Evolutionary conservation across 2,888 invertebrate species (phyloP).

Genomic region (Linnaemya tessellans): DNA sequence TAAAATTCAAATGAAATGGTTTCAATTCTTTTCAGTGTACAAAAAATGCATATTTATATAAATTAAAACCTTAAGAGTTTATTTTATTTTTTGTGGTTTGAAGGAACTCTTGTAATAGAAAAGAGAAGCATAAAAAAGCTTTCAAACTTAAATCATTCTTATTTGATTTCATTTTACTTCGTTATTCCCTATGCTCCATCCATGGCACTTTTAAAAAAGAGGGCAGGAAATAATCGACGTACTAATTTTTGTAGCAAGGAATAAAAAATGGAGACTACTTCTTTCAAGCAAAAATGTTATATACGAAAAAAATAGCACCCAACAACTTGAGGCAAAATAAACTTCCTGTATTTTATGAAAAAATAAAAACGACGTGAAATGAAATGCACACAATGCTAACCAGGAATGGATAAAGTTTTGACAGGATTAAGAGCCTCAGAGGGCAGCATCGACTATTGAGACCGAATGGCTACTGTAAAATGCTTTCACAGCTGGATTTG

Average conservation of each 20-base stretch:
- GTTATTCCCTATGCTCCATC: slow-evolving; percentile 25
- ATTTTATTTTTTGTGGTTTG: slow-evolving; percentile 39
- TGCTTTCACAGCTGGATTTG: slow-evolving; percentile 70
- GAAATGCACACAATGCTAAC: slow-evolving; percentile 65
- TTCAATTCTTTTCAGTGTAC: slow-evolving; percentile 1
- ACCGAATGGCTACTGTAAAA: slow-evolving; percentile 70
- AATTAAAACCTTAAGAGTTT: slow-evolving; percentile 26
- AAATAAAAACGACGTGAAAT: slow-evolving; percentile 59
- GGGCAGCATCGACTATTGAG: slow-evolving; percentile 62
- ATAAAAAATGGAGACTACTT: slow-evolving; percentile 59
- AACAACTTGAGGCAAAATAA: slow-evolving; percentile 68
- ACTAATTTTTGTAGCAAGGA: slow-evolving; percentile 51
- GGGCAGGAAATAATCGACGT: slow-evolving; percentile 62
- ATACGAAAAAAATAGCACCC: slow-evolving; percentile 37
- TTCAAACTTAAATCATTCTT: slow-evolving; percentile 51
- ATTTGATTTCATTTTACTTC: slow-evolving; percentile 47
- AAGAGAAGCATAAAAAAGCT: slow-evolving; percentile 45
- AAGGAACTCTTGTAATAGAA: slow-evolving; percentile 21
- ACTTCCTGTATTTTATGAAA: slow-evolving; percentile 65
- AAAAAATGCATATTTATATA: slow-evolving; percentile 38
- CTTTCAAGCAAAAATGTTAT: slow-evolving; percentile 27
- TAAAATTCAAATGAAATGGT: not conserved
- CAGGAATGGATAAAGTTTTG: slow-evolving; percentile 67
- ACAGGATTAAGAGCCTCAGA: slow-evolving; percentile 68
- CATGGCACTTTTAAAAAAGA: slow-evolving; percentile 43